A percentile compares a stretch with the other conserved stretches of the same genome.
Conservation (phyloP, 2,113 vertebrate species). For the Irena cyanogastra region DNA sequence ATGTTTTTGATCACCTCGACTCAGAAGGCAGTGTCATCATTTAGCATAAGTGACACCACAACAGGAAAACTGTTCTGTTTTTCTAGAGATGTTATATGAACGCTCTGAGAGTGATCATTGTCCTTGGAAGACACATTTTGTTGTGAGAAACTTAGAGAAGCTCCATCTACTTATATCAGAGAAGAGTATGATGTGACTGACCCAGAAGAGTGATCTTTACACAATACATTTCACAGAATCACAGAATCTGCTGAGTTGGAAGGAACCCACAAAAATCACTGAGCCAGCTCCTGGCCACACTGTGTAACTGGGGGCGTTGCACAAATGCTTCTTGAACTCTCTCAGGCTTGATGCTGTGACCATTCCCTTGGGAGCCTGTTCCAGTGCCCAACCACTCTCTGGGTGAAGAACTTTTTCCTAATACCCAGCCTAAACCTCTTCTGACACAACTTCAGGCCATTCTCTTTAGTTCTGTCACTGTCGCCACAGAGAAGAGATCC, state of each 20-base stretch:
- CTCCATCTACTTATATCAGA: not conserved
- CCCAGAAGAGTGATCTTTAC: not conserved
- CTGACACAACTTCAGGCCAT: not conserved
- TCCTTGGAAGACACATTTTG: not conserved
- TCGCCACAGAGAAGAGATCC: not conserved
- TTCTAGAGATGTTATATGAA: not conserved
- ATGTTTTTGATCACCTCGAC: not conserved
- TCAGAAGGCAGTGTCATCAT: fast-evolving
- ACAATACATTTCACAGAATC: not conserved
- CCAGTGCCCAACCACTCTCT: fast-evolving
- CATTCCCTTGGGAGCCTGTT: not conserved
- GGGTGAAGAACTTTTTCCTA: not conserved
- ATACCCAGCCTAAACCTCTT: not conserved
- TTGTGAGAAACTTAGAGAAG: not conserved
- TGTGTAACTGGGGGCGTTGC: not conserved
- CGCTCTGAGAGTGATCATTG: not conserved
- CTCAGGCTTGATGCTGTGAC: not conserved
- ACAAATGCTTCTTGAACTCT: not conserved
- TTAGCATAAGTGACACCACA: not conserved
- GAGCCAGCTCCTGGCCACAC: not conserved
- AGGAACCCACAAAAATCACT: not conserved
- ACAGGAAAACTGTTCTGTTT: not conserved
- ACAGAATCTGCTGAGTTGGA: not conserved
- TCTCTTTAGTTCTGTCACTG: not conserved
- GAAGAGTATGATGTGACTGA: not conserved